Evolutionary conservation across 2,797 vertebrate genomes (phyloP).

Genomic region (Lagorchestes hirsutus): DNA sequence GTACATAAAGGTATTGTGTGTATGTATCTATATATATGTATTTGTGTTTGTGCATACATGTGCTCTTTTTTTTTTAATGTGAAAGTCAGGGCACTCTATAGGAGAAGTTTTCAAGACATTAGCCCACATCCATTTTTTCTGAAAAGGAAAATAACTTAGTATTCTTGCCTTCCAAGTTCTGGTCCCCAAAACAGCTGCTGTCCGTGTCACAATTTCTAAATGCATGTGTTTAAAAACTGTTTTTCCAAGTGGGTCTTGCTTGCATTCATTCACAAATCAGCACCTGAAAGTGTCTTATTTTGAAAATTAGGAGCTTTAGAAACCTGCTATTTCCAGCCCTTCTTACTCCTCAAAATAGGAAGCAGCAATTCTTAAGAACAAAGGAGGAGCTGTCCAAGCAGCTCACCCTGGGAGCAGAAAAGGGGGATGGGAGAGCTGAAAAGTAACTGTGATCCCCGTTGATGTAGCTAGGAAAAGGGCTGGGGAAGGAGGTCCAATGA

Average conservation of each 20-base stretch:
- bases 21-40: too few species aligned
- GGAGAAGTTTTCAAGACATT: constrained; percentile 11
- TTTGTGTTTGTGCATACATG: too few species aligned
- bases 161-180: not conserved
- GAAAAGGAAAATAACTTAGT: constrained; percentile 10
- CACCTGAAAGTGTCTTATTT: not conserved
- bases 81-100: not conserved
- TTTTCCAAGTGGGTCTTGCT: not conserved
- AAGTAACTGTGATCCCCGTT: not conserved
- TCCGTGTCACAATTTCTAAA: not conserved
- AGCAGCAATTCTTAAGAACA: not conserved
- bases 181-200: not conserved
- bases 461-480: not conserved
- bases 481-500: not conserved
- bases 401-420: not conserved
- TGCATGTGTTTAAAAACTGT: not conserved
- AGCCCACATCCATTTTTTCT: not conserved
- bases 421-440: not conserved
- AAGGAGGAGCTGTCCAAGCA: not conserved
- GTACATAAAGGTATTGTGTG: too few species aligned
- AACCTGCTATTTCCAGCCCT: constrained; percentile 18
- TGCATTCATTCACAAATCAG: not conserved
- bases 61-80: not conserved
- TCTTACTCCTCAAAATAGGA: constrained; percentile 17
- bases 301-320: constrained; percentile 8